Conservation (phyloP, 2,888 invertebrate species). For the Leptinotarsa tumamoca region DNA sequence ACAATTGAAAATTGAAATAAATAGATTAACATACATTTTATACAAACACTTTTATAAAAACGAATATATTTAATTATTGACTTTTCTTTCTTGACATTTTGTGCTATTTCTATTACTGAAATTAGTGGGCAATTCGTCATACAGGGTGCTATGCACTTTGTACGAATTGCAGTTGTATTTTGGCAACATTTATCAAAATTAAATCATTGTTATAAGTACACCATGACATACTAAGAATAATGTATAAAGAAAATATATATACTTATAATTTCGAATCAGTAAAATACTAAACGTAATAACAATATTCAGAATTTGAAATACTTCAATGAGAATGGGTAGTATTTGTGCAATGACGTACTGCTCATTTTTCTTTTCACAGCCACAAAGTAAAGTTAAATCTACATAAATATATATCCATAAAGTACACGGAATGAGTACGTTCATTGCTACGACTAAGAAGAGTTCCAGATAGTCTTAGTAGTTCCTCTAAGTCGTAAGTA, state of each 20-base stretch:
- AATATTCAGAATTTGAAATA: not conserved
- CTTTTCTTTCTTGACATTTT: not conserved
- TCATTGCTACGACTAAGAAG: not conserved
- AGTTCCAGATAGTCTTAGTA: no score
- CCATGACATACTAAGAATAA: not conserved
- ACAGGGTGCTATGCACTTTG: not conserved
- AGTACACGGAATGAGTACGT: not conserved
- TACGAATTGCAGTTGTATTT: not conserved
- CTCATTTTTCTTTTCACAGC: slow-evolving; percentile 34
- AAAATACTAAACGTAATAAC: no score
- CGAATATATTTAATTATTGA: not conserved
- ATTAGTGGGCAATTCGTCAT: not conserved
- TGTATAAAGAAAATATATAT: not conserved
- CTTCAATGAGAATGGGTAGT: not conserved
- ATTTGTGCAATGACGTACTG: slow-evolving; percentile 21
- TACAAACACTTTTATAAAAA: not conserved
- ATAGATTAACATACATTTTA: not conserved
- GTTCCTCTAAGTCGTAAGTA: no score
- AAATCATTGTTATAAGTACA: not conserved
- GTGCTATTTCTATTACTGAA: not conserved
- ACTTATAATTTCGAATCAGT: not conserved
- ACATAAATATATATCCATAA: not conserved
- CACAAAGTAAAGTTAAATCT: slow-evolving; percentile 31
- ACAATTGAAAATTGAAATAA: no score
- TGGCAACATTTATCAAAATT: slow-evolving; percentile 10